Base-by-base conservation (phyloP, 35 echinoderm and acorn worm species). In the Lytechinus variegatus region DNA sequence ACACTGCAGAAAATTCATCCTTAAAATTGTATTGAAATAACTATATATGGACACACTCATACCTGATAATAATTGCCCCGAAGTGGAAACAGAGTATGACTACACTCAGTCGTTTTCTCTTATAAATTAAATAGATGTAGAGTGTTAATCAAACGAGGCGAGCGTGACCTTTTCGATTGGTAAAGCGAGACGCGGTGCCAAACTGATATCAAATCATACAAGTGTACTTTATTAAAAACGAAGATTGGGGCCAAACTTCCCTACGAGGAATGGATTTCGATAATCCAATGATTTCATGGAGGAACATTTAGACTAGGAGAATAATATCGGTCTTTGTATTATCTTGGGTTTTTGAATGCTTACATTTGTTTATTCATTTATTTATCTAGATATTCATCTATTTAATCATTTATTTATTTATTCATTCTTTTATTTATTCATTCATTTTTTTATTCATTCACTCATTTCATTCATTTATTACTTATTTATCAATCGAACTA, bases 161-260 rank as follows among this genome's bases (percentile, higher is more conserved):
- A 79, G 66, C 66, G 66, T 79, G 66, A 79, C 66, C 66, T 79
- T 79, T 79, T 24, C 66, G 66, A 79, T 2, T 19, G 66, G 3
- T 3, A 24, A 24, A 79, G 66, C 19, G 66, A 79, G 66, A 79
- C 66, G 21, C 14, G 66, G 66, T 79, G 66, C n/a, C 66, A 79
- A 79, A 79, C 66, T 79, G n/a, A 79, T 79, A 79, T 79, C 16
- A 79, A 79, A 79, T 79, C 19, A 79, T 79, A 79, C 66, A 79
- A 79, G 66, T 79, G 66, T 24, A 79, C 66, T 79, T 79, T 79
- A 79, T 79, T 79, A 79, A 79, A 79, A 21, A 71, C 14, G 16
- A 79, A 79, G 66, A 79, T 79, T 19, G 66, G 57, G 66, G 16
- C 66, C 33, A 44, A 44, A 0, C 33, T 1, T 44, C 33, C 33